Evolutionary conservation across 2,888 invertebrate species (phyloP).

Genomic region (Rhorus exstirpatorius): DNA sequence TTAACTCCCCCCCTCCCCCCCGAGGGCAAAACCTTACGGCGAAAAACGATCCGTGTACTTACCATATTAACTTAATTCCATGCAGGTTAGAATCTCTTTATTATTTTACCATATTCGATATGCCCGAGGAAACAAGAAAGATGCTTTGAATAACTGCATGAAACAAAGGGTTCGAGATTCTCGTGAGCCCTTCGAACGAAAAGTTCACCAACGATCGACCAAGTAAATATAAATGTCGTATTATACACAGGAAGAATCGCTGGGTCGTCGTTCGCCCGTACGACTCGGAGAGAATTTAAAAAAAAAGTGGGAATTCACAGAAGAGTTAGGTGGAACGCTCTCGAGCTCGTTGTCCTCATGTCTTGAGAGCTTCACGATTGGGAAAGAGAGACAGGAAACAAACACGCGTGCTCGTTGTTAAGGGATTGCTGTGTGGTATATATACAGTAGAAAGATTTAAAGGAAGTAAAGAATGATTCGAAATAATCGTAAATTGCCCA

Average conservation of each 20-base stretch:
- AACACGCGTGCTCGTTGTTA: constrained; percentile 51
- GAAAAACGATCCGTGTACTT: not conserved
- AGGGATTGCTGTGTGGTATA: constrained; percentile 14
- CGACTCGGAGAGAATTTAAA: constrained; percentile 36
- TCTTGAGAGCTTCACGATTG: constrained; percentile 39
- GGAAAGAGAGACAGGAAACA: constrained; percentile 27
- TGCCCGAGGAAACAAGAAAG: constrained; percentile 20
- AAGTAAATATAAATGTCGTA: constrained; percentile 45
- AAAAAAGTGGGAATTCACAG: constrained; percentile 48
- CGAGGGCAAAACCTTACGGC: not conserved
- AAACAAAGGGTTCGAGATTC: constrained; percentile 13
- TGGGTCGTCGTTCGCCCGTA: constrained; percentile 2
- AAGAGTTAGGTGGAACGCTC: constrained; percentile 26
- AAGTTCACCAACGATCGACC: constrained; percentile 18
- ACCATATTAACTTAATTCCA: not conserved
- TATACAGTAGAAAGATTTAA: constrained; percentile 36
- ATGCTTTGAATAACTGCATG: constrained; percentile 23
- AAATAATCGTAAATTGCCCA: constrained; percentile 65
- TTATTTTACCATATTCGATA: too few relatives aligned
- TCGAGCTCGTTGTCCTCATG: constrained; percentile 36
- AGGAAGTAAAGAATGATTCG: constrained; percentile 53
- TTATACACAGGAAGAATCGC: constrained; percentile 31
- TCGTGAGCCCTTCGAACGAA: not conserved
- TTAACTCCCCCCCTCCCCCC: too few relatives aligned
- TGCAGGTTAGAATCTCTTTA: too few relatives aligned